A percentile compares a stretch with the other conserved stretches of the same genome.
Evolutionary conservation across 2,113 vertebrate genomes (phyloP).

Genomic region (Clinocottus analis): DNA sequence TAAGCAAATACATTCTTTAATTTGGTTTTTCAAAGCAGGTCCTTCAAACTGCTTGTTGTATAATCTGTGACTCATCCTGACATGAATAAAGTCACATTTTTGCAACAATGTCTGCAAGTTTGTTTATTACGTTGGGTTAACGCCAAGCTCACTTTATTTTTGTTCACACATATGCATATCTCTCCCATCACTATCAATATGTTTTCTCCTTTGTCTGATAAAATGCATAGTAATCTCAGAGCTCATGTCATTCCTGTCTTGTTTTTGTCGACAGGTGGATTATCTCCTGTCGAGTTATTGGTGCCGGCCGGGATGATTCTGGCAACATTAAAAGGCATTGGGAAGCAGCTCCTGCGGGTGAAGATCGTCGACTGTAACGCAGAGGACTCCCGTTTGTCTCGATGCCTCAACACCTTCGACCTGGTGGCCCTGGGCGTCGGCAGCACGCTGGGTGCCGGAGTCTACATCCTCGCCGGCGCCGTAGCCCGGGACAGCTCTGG

Average conservation of each 20-base stretch:
- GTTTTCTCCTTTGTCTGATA: background rate
- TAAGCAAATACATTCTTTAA: background rate
- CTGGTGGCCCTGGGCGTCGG: conserved; percentile 95
- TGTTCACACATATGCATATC: too few species aligned
- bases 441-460: conserved; percentile 94
- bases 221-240: background rate
- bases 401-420: conserved; percentile 94
- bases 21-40: background rate
- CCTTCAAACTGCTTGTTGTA: background rate
- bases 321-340: conserved; percentile 78
- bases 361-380: conserved; percentile 90
- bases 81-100: background rate
- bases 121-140: background rate
- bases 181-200: background rate
- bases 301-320: conserved; percentile 80
- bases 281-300: background rate
- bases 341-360: conserved; percentile 90
- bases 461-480: conserved; percentile 93
- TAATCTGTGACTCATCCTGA: background rate
- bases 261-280: conserved; percentile 31
- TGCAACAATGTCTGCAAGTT: background rate
- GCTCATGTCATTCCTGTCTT: background rate
- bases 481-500: conserved; percentile 90
- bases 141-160: background rate
- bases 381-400: conserved; percentile 87